Evolutionary conservation across 1,140 invertebrate genomes (phyloP).

Genomic region (Bombyx mandarina): DNA sequence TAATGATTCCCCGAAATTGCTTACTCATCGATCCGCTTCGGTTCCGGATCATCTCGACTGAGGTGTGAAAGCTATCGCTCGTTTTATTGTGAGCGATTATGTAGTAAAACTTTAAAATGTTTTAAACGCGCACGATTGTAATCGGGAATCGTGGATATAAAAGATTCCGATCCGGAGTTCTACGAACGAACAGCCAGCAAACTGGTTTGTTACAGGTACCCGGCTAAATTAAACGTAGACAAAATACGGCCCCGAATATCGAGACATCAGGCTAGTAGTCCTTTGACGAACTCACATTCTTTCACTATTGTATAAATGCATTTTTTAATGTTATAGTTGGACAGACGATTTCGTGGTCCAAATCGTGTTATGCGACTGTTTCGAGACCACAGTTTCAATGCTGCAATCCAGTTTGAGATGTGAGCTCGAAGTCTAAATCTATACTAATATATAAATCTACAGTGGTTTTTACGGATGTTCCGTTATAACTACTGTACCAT

Average conservation of each 20-base stretch:
- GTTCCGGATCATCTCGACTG: conserved; percentile 13
- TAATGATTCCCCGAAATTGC: conserved; percentile 23
- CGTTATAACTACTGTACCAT: too few species aligned
- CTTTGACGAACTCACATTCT: conserved; percentile 49
- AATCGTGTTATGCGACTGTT: too few species aligned
- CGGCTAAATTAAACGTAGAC: conserved; percentile 55
- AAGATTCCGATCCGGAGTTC: conserved; percentile 29
- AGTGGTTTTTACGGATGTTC: too few species aligned
- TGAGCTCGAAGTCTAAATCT: too few species aligned
- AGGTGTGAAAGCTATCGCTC: conserved; percentile 29
- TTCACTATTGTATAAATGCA: too few species aligned
- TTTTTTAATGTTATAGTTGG: too few species aligned
- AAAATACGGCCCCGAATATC: conserved; percentile 35
- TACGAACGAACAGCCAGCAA: conserved; percentile 33
- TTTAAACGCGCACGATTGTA: conserved; percentile 16
- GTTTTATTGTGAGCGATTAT: conserved; percentile 23
- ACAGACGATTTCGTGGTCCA: neutral
- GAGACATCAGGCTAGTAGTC: conserved; percentile 25
- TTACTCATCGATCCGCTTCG: conserved; percentile 23
- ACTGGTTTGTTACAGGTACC: conserved; percentile 54
- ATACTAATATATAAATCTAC: too few species aligned
- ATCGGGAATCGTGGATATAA: conserved; percentile 14
- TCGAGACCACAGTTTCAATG: too few species aligned
- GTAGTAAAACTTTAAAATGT: too few species aligned
- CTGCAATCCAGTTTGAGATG: too few species aligned